Percentiles rank a stretch among this genome's conserved stretches.
Evolutionary conservation across 1,140 invertebrate genomes (phyloP).

Genomic region (Ceratina calcarata): DNA sequence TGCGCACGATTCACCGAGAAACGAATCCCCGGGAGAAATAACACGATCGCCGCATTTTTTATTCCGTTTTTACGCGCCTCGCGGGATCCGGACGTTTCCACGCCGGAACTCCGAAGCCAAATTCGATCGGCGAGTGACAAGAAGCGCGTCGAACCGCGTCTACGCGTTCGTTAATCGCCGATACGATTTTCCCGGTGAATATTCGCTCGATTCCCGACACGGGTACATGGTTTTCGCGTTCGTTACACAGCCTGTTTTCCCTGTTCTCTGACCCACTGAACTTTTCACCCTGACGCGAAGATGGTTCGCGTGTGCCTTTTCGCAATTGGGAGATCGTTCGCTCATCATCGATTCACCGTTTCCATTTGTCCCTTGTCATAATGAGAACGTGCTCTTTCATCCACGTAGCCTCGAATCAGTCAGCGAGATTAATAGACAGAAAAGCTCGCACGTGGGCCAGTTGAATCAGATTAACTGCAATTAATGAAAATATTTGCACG

Average conservation of each 20-base stretch:
- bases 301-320: not conserved
- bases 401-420: not conserved
- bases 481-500: slow-evolving; percentile 26
- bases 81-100: not conserved
- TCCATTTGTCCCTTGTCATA: too few species aligned
- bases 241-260: slow-evolving; percentile 15
- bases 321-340: not conserved
- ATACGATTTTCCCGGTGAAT: slow-evolving; percentile 34
- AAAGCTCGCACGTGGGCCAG: not conserved
- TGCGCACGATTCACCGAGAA: not conserved
- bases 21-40: not conserved
- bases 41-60: slow-evolving; percentile 8
- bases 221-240: slow-evolving; percentile 15
- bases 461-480: slow-evolving; percentile 27
- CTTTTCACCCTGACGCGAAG: slow-evolving; percentile 24
- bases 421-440: too few species aligned
- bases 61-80: not conserved
- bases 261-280: slow-evolving; percentile 43
- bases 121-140: not conserved
- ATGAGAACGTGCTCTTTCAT: not conserved
- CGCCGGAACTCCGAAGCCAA: not conserved
- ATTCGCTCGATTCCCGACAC: slow-evolving; percentile 39
- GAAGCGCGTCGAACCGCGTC: not conserved
- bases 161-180: slow-evolving; percentile 58
- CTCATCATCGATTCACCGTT: too few species aligned